These are phyloP conservation scores for Tympanuchus pallidicinctus DNA, from an alignment of 2,113 vertebrate genomes.

Conservation along the genomic window DNA sequence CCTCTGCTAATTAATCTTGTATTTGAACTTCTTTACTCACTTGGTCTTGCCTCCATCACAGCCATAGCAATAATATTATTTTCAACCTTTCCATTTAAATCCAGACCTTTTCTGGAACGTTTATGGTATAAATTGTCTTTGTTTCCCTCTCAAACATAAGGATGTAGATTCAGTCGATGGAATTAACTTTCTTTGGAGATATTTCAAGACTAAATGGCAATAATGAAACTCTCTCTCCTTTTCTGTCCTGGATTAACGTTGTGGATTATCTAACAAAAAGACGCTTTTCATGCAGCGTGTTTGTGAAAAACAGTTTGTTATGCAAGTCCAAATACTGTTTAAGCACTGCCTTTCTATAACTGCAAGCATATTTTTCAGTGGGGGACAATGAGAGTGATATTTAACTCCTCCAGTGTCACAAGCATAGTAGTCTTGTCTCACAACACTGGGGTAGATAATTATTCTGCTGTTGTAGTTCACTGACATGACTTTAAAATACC, in stretches of 20 bases:
- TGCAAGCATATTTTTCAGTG: conserved; percentile 4
- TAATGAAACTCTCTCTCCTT: background rate
- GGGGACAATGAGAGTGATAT: background rate
- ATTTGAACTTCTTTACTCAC: background rate
- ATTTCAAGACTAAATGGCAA: background rate
- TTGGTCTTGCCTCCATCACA: background rate
- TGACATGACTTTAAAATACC: background rate
- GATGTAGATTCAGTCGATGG: background rate
- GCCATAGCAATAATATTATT: background rate
- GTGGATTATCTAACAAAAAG: conserved; percentile 37
- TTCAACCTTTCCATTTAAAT: background rate
- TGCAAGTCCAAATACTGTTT: background rate
- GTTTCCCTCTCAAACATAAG: background rate
- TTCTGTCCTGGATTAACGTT: conserved; percentile 13
- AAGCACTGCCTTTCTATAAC: background rate
- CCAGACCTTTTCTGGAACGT: background rate
- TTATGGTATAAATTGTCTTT: background rate
- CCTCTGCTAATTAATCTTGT: background rate
- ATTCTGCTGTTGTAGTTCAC: background rate
- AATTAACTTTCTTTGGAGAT: conserved; percentile 13
- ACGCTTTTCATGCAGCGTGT: background rate
- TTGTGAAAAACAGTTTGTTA: conserved; percentile 13
- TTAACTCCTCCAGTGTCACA: background rate
- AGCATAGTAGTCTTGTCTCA: background rate
- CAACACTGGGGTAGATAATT: background rate